Percentiles rank a stretch among this genome's conserved stretches.
Evolutionary conservation across 2,888 invertebrate species (phyloP).

Genomic region (Macaria liturata): DNA sequence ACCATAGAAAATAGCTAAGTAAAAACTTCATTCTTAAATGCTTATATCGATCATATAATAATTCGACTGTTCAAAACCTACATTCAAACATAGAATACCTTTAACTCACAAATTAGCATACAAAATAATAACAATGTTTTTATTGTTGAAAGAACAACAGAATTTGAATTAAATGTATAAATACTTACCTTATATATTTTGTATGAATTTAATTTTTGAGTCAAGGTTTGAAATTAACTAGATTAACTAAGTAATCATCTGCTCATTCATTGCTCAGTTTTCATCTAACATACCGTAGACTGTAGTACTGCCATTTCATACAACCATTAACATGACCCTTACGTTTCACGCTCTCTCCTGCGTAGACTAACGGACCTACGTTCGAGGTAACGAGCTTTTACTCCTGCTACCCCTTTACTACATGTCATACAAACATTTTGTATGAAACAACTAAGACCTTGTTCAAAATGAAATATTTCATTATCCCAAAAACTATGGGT

Average conservation of each 20-base stretch:
- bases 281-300: too few relatives aligned
- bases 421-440: background rate
- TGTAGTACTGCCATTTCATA: constrained; percentile 5
- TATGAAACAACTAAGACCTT: constrained; percentile 10
- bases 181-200: too few relatives aligned
- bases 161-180: too few relatives aligned
- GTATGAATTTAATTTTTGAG: too few relatives aligned
- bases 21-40: constrained; percentile 11
- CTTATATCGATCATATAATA: background rate
- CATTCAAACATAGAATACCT: background rate
- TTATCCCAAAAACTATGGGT: background rate
- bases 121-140: too few relatives aligned
- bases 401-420: constrained; percentile 22
- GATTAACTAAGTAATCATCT: too few relatives aligned
- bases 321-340: constrained; percentile 40
- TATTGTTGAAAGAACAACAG: too few relatives aligned
- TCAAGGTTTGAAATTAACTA: too few relatives aligned
- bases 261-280: too few relatives aligned
- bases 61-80: constrained; percentile 2
- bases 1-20: background rate
- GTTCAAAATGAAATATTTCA: constrained; percentile 1
- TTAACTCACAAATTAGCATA: too few relatives aligned
- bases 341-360: constrained; percentile 68
- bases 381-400: constrained; percentile 81
- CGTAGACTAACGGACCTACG: constrained; percentile 78